Evolutionary conservation across 1,140 invertebrate genomes (phyloP), one percentile per base, ranked within the genome.

Genomic region (Zaprionus ornatus): DNA sequence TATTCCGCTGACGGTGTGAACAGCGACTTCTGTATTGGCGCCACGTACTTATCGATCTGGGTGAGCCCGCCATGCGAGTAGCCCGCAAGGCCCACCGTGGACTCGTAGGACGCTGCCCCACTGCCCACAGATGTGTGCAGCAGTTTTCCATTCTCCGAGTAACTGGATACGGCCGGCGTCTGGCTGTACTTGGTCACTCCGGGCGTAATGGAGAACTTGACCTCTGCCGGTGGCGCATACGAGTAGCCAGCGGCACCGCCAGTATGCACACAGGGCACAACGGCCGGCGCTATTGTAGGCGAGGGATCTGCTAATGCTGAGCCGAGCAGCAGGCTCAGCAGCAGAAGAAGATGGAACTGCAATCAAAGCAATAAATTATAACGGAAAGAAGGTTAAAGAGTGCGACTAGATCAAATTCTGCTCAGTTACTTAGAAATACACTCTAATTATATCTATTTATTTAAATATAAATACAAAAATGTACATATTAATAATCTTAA

Each of bases 131-230:
- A 82, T 6, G 91, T 72, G 67, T 90, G 88, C 60, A 88, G 68
- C 9, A 90, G 27, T 0, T 84, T 74, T 4, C 80, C 82, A 48
- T 91, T 88, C 74, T 92, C 87, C 17, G 84, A 76, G 73, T 92
- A 92, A 23, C 82, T 82, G 29, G 86, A 77, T 17, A 91, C 72
- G 19, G 80, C 77, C 6, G 90, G 90, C 42, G 80, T 60, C 52
- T 86, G 77, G 17, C 75, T 83, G 59, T 86, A 90, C 76, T 91
- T 77, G 25, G 79, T 86, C 10, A 90, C 75, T 9, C 74, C 84
- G 1, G 90, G 90, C n/a, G 82, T 72, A 32, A 91, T 80, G 17
- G 91, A 91, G 64, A 92, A 86, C 66, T 92, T 91, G 1, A 92
- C 82, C 55, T 90, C 80, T 4, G 81, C 79, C 29, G 80, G 75